Evolutionary conservation across 2,113 vertebrate genomes (phyloP), one percentile per base, ranked within the genome.

Genomic region (Eptatretus burgeri): DNA sequence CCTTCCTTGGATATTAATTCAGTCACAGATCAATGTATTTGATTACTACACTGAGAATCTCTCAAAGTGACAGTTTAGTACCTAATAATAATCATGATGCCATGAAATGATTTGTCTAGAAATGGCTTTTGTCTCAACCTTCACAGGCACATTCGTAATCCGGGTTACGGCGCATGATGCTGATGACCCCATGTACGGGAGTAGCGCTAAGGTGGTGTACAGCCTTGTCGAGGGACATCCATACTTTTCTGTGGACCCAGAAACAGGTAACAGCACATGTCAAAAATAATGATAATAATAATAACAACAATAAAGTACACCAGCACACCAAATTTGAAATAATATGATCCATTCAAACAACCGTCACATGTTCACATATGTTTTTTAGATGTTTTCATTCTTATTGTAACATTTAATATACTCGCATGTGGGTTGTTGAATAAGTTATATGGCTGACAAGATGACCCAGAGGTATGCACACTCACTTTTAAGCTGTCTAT

Each of bases 161-260:
- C 85, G 84, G 75, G 85, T 98, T 66, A 83, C 82, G 69, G 91
- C 91, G 1, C 88, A 82, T 0, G 91, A 95, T 27, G 91, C 83
- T 0, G 91, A 98, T 1, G 91, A 98, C 73, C 89, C 87, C 62
- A 82, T 82, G 0, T 98, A 95, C 0, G 91, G 91, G 63, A 94
- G 82, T 78, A 95, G 89, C 27, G 91, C 91, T 60, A 72, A 82
- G 63, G 77, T 98, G 51, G 80, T 89, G 53, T 98, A 98, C 78
- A 93, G 85, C 1, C 80, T 94, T n/a, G 74, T 93, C 74, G 87
- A 94, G 1, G 86, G 81, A 5, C 87, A 95, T 71, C 83, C 70
- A 68, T 83, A 82, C 74, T 98, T 98, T 69, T 79, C 80, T 0
- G 89, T 98, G 70, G 87, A 93, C 73, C 79, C 76, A 70, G 79